Base-by-base conservation (phyloP, 2,113 vertebrate species). In the Rhinogobius similis region DNA sequence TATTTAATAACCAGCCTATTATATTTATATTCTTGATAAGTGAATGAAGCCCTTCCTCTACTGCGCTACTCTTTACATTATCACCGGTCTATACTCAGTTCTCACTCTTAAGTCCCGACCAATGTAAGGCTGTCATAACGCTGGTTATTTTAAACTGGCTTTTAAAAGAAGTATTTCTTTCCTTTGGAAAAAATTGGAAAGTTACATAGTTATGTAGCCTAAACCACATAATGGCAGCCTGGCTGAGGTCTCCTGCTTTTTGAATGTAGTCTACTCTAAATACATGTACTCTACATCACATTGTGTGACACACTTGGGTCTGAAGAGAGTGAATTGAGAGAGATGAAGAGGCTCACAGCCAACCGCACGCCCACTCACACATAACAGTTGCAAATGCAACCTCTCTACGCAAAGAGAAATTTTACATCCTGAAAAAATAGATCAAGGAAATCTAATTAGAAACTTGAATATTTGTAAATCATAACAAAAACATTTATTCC, bases 171-270 rank as follows among this genome's bases (percentile, higher is more conserved):
- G 46, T 78, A 41, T 85, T 78, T 83, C 80, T 84, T 82, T 32
- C 53, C 53, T 56, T 48, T 78, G 26, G n/a, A 65, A 79, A 9
- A 82, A 29, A 29, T 72, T 81, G 76, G 61, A 69, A 59, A 70
- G 71, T 68, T 70, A 46, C 73, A n/a, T n/a, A 75, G 76, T 88
- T 85, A 83, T 82, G 80, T 68, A 6, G 24, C 5, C 11, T 26
- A 72, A 71, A 77, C 86, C 83, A 86, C 87, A 86, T 89, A 90
- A 90, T 89, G 70, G 76, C 48, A 2, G 56, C 81, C 77, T 86
- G 73, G 79, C 65, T 82, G 76, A 81, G 75, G 82, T 87, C 81
- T 72, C 55, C 64, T 55, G 52, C 12, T 55, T 55, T 55, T 55
- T 46, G 43, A 20, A 50, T n/a, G 20, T n/a, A 50, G 46, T 50